Conservation (phyloP, 2,797 vertebrate species). For the Mionectes olivaceus region DNA sequence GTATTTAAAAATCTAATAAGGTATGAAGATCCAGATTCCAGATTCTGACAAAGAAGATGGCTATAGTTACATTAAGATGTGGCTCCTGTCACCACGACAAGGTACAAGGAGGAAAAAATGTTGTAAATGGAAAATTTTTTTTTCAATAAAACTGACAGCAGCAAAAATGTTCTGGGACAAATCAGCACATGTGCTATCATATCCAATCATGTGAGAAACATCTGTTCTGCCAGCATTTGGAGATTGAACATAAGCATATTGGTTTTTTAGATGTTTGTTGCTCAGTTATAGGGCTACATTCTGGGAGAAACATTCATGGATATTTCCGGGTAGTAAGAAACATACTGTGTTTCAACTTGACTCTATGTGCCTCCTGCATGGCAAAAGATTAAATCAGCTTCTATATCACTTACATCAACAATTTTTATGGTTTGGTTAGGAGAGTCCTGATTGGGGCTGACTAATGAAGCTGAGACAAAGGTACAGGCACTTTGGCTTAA, state of each 20-base stretch:
- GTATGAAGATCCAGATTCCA: background rate
- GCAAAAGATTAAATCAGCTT: background rate
- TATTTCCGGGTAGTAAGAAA: background rate
- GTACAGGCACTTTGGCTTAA: background rate
- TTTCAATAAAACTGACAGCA: background rate
- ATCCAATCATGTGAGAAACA: background rate
- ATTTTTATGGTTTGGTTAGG: background rate
- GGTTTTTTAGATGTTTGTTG: background rate
- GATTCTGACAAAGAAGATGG: background rate
- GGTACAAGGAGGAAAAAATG: background rate
- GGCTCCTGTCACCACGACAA: background rate
- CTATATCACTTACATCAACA: background rate
- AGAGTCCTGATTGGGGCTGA: background rate
- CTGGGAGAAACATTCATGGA: background rate
- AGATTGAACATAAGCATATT: background rate
- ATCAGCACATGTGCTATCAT: background rate
- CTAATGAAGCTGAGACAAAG: background rate
- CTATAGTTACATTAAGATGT: background rate
- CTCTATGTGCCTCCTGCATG: background rate
- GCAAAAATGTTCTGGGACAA: background rate
- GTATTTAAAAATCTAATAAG: background rate
- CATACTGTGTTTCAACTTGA: background rate
- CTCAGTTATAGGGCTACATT: background rate
- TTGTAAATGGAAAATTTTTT: background rate
- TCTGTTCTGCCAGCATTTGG: background rate